Percentiles rank a stretch among this genome's conserved stretches.
Evolutionary conservation across 53 echinoderm and acorn worm species (phyloP).

Genomic region (Arbacia lixula): DNA sequence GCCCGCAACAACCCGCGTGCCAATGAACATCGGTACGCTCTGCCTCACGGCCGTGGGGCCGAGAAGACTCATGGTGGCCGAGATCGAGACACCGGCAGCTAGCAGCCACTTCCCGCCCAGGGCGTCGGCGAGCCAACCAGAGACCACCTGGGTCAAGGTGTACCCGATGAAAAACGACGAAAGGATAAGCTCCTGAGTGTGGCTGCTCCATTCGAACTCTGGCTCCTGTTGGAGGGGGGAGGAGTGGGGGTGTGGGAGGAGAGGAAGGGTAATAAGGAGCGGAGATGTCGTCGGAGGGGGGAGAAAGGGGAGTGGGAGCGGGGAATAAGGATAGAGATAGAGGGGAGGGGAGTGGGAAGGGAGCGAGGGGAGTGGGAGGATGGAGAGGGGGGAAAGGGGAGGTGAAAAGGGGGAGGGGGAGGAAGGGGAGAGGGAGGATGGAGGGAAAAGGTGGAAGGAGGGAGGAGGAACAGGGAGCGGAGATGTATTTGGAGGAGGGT

Average conservation of each 20-base stretch:
- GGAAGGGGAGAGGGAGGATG: too few species aligned
- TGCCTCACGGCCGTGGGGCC: background rate
- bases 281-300: too few species aligned
- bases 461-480: too few species aligned
- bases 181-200: constrained; percentile 22
- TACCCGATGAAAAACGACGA: constrained; percentile 19
- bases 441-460: too few species aligned
- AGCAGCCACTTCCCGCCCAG: constrained; percentile 38
- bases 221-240: background rate
- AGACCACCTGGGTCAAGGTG: background rate
- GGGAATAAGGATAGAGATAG: too few species aligned
- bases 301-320: too few species aligned
- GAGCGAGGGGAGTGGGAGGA: too few species aligned
- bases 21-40: constrained; percentile 13
- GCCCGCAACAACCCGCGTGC: constrained; percentile 15
- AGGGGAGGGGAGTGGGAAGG: too few species aligned
- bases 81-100: constrained; percentile 2
- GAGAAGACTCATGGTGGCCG: constrained; percentile 4
- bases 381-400: too few species aligned
- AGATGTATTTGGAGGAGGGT: too few species aligned
- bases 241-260: background rate
- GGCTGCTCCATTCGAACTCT: constrained; percentile 35
- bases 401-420: too few species aligned
- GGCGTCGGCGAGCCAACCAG: constrained; percentile 4
- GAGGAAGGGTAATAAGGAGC: background rate